Percentiles rank a stretch among this genome's conserved stretches.
Evolutionary conservation across 2,113 vertebrate genomes (phyloP).

Genomic region (Epinephelus moara): DNA sequence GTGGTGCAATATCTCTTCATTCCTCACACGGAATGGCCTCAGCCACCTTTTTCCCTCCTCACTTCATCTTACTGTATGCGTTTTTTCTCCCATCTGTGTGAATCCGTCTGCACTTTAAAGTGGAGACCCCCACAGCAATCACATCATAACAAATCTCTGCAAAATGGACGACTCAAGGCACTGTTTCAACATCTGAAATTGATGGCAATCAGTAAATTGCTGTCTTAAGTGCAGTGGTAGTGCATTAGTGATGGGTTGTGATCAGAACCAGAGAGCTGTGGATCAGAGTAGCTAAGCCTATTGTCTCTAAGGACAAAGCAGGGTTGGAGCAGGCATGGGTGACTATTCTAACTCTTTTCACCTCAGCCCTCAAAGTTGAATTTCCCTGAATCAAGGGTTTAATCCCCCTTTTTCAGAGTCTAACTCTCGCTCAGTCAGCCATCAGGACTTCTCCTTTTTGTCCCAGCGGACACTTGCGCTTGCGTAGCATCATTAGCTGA

Average conservation of each 20-base stretch:
- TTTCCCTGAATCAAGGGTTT: conserved; percentile 73
- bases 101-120: conserved; percentile 47
- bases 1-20: conserved; percentile 53
- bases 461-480: conserved; percentile 62
- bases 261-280: conserved; percentile 72
- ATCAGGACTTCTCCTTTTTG: conserved; percentile 64
- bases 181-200: conserved; percentile 58
- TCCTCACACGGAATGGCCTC: conserved; percentile 64
- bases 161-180: conserved; percentile 44
- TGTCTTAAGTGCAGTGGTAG: conserved; percentile 63
- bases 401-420: conserved; percentile 79
- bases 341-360: conserved; percentile 73
- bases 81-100: conserved; percentile 56
- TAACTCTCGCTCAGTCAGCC: conserved; percentile 65
- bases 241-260: conserved; percentile 77
- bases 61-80: conserved; percentile 62
- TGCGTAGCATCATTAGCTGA: conserved; percentile 80
- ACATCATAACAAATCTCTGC: conserved; percentile 45
- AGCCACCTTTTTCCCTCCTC: conserved; percentile 60
- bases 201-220: conserved; percentile 83
- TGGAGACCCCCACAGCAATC: conserved; percentile 43
- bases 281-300: conserved; percentile 73
- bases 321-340: conserved; percentile 67
- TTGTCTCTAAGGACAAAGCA: conserved; percentile 83
- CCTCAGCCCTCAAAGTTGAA: conserved; percentile 72